Evolutionary conservation across 2,888 invertebrate species (phyloP).

Genomic region (Phortica magna): DNA sequence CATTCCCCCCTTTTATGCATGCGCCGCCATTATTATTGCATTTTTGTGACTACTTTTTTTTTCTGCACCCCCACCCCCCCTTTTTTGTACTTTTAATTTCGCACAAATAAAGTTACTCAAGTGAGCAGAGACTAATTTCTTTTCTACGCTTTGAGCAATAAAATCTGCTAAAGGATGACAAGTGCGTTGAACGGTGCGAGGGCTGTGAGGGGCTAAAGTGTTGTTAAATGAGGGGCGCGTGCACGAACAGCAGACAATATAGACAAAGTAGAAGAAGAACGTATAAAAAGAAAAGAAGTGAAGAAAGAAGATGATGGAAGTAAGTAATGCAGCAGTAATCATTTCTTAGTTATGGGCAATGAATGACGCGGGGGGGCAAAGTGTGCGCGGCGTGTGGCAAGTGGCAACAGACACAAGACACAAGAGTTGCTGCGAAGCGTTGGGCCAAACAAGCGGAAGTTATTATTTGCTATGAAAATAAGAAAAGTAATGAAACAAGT

Average conservation of each 20-base stretch:
- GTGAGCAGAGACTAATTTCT: conserved; percentile 36
- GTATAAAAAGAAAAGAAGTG: too few relatives aligned
- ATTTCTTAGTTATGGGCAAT: too few relatives aligned
- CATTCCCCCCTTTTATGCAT: not conserved
- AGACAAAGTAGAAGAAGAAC: too few relatives aligned
- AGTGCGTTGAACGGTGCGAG: not conserved
- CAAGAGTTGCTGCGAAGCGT: conserved; percentile 56
- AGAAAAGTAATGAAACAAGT: conserved; percentile 14
- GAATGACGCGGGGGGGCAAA: too few relatives aligned
- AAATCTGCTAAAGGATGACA: conserved; percentile 35
- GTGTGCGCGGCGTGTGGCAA: not conserved
- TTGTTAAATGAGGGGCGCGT: too few relatives aligned
- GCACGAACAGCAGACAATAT: too few relatives aligned
- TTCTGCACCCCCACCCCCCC: not conserved
- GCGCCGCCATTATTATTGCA: not conserved
- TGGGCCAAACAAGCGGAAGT: conserved; percentile 61
- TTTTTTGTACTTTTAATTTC: conserved; percentile 31
- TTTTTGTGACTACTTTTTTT: not conserved
- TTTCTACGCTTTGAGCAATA: conserved; percentile 47
- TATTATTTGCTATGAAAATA: conserved; percentile 66
- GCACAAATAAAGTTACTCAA: conserved; percentile 50
- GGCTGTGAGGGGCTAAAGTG: too few relatives aligned
- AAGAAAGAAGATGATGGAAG: too few relatives aligned
- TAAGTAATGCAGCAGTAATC: too few relatives aligned
- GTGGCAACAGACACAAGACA: not conserved